Evolutionary conservation across 1,140 invertebrate genomes (phyloP).

Genomic region (Apis florea): DNA sequence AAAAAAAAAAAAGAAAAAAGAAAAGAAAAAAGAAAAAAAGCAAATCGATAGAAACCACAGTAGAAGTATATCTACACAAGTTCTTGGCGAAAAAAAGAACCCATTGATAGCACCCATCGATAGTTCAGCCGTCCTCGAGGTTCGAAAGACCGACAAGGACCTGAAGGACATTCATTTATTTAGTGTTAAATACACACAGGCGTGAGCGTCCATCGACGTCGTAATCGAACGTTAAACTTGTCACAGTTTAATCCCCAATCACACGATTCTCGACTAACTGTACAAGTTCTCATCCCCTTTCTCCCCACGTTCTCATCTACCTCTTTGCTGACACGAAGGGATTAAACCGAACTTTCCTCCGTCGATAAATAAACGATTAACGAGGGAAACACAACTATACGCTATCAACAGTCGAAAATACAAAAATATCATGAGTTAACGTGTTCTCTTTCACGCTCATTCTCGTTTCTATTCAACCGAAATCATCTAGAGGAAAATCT

Average conservation of each 20-base stretch:
- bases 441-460: conserved; percentile 22
- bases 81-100: background rate
- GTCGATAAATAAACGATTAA: conserved; percentile 34
- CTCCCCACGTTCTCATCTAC: background rate
- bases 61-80: background rate
- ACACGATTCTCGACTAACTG: conserved; percentile 17
- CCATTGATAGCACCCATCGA: conserved; percentile 17
- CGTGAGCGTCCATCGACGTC: conserved; percentile 23
- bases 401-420: conserved; percentile 47
- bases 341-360: conserved; percentile 33
- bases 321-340: background rate
- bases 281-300: conserved; percentile 4
- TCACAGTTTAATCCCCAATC: conserved; percentile 28
- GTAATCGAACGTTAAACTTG: conserved; percentile 44
- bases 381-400: conserved; percentile 23
- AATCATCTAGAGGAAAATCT: conserved; percentile 25
- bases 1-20: too few relatives aligned
- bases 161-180: conserved; percentile 13
- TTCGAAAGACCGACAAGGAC: background rate
- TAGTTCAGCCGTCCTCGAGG: background rate
- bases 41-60: conserved; percentile 14
- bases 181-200: conserved; percentile 4
- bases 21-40: background rate
- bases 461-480: conserved; percentile 6
- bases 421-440: conserved; percentile 51